Evolutionary conservation across 2,888 invertebrate genomes (phyloP).

Genomic region (Onchidella celtica): DNA sequence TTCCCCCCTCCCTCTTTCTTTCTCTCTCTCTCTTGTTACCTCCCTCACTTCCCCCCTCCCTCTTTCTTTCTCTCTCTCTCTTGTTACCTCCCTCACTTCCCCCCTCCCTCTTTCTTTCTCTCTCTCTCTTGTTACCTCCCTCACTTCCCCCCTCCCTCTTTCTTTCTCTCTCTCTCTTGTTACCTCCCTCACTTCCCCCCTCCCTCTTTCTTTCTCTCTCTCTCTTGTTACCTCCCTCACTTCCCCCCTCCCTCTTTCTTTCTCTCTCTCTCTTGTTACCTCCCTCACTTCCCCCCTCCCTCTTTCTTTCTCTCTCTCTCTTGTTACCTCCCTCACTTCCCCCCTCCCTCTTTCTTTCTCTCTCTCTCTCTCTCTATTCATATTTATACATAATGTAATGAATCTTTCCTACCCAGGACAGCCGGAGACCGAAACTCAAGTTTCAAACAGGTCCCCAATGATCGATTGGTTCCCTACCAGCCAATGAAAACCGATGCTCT

Average conservation of each 20-base stretch:
- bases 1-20: not conserved
- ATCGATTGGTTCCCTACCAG: too few species aligned
- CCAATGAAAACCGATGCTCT: too few species aligned
- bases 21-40: not conserved
- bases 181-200: too few species aligned
- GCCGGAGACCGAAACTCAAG: too few species aligned
- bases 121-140: not conserved
- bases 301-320: not conserved
- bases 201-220: not conserved
- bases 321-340: too few species aligned
- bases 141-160: not conserved
- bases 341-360: slow-evolving; percentile 7
- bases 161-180: not conserved
- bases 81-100: slow-evolving; percentile 30
- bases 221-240: too few species aligned
- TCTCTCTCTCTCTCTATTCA: not conserved
- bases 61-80: slow-evolving; percentile 41
- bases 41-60: slow-evolving; percentile 8
- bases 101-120: slow-evolving; percentile 7
- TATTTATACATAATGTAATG: too few species aligned
- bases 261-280: not conserved
- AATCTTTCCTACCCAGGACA: too few species aligned
- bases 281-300: too few species aligned
- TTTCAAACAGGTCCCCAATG: too few species aligned
- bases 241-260: slow-evolving; percentile 20